A percentile compares a stretch with the other conserved stretches of the same genome.
phyloP scores from a whole-genome alignment of 2,797 vertebrate species.

The Acanthurus leucopareius region DNA sequence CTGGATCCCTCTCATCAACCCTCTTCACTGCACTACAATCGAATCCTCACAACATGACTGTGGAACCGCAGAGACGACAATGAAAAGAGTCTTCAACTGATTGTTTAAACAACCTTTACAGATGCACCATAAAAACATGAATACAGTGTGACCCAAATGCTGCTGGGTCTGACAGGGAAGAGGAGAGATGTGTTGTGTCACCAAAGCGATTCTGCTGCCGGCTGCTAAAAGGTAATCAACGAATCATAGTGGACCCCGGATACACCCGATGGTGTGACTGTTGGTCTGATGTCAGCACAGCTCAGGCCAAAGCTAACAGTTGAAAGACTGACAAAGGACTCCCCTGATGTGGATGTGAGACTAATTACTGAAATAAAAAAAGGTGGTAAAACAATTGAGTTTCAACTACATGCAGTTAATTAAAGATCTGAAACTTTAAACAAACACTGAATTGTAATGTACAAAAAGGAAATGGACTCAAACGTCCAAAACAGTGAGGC shows the following conservation, averaged over 20 bases:
- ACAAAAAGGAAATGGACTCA: background rate
- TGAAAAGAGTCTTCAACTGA: slow-evolving; percentile 46
- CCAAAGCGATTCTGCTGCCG: background rate
- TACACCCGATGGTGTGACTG: background rate
- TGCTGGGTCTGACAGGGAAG: slow-evolving; percentile 14
- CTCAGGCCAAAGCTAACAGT: slow-evolving; percentile 16
- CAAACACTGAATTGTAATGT: background rate
- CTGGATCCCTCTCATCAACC: background rate
- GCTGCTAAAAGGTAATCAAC: slow-evolving; percentile 24
- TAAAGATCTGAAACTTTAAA: slow-evolving; percentile 12
- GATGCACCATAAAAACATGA: slow-evolving; percentile 19
- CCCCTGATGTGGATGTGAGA: slow-evolving; percentile 14
- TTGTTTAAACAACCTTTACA: slow-evolving; percentile 53
- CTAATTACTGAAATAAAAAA: slow-evolving; percentile 12
- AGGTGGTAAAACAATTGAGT: background rate
- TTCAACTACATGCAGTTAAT: slow-evolving; percentile 12
- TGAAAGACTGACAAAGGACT: slow-evolving; percentile 6
- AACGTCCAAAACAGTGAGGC: background rate
- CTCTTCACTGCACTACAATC: background rate
- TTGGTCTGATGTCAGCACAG: slow-evolving; percentile 14
- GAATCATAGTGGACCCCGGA: slow-evolving; percentile 23
- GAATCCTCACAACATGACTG: slow-evolving; percentile 4
- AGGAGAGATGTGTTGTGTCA: slow-evolving; percentile 14
- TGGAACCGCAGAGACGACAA: slow-evolving; percentile 36
- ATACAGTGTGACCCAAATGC: slow-evolving; percentile 19